phyloP scores from a whole-genome alignment of 1,140 invertebrate genomes.

The Portunus trituberculatus region DNA sequence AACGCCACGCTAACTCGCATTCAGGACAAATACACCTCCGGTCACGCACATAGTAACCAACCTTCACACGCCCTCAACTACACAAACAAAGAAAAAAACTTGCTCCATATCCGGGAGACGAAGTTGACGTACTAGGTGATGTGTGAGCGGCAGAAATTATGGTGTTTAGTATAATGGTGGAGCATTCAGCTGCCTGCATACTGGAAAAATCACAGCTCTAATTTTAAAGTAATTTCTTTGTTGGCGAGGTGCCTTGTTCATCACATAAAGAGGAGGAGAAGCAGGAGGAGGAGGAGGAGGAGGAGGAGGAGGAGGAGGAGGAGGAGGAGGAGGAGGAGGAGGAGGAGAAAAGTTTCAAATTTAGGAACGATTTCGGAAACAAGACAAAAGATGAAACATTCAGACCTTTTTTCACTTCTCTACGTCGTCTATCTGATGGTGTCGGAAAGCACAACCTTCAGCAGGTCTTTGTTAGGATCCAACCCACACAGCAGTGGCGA shows the following conservation, averaged over 20 bases:
- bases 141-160: background rate
- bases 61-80: background rate
- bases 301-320: background rate
- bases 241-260: slow-evolving; percentile 18
- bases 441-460: background rate
- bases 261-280: background rate
- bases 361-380: background rate
- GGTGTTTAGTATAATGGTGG: background rate
- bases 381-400: background rate
- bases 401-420: background rate
- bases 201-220: background rate
- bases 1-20: background rate
- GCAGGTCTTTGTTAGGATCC: background rate
- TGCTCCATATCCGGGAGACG: background rate
- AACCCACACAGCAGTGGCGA: background rate
- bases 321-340: background rate
- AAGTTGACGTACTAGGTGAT: background rate
- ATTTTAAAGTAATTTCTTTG: background rate
- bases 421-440: background rate
- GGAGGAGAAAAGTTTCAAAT: too few species aligned
- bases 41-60: background rate
- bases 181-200: background rate
- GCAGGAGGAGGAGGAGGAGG: background rate
- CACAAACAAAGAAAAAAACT: background rate
- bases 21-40: background rate